phyloP scores from a whole-genome alignment of 2,888 invertebrate genomes.

The Amphimallon solstitiale region DNA sequence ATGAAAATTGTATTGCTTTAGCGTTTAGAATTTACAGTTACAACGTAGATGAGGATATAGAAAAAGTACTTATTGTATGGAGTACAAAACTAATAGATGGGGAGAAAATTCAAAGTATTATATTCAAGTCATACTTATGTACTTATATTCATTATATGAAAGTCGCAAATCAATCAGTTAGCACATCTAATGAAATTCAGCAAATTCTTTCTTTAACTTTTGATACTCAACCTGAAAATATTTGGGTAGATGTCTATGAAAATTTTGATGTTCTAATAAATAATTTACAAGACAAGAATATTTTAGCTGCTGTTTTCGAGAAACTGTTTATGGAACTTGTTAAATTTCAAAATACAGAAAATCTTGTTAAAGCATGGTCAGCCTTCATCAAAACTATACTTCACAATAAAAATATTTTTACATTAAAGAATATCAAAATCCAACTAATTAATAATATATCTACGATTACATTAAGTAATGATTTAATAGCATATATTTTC shows the following conservation, averaged over 20 bases:
- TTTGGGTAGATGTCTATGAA: constrained; percentile 42
- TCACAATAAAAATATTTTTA: constrained; percentile 21
- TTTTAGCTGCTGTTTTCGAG: background rate
- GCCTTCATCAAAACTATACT: constrained; percentile 32
- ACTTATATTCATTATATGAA: background rate
- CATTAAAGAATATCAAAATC: background rate
- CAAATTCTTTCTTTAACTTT: constrained; percentile 43
- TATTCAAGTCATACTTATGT: constrained; percentile 29
- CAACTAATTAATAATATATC: constrained; percentile 16
- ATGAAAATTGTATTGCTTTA: constrained; percentile 20
- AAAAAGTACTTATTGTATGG: constrained; percentile 35
- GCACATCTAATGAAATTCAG: constrained; percentile 1
- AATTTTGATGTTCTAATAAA: constrained; percentile 30
- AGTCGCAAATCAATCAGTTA: background rate
- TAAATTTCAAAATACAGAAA: constrained; percentile 32
- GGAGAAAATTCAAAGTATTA: constrained; percentile 14
- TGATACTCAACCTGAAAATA: constrained; percentile 44
- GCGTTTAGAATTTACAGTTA: constrained; percentile 34
- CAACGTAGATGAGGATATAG: constrained; percentile 1
- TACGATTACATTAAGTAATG: constrained; percentile 35
- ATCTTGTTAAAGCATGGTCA: constrained; percentile 32
- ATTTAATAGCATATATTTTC: constrained; percentile 39
- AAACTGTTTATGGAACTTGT: constrained; percentile 20
- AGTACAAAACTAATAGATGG: constrained; percentile 24
- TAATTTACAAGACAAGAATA: background rate